phyloP scores from a whole-genome alignment of 2,113 vertebrate genomes.

The Tragelaphus scriptus region DNA sequence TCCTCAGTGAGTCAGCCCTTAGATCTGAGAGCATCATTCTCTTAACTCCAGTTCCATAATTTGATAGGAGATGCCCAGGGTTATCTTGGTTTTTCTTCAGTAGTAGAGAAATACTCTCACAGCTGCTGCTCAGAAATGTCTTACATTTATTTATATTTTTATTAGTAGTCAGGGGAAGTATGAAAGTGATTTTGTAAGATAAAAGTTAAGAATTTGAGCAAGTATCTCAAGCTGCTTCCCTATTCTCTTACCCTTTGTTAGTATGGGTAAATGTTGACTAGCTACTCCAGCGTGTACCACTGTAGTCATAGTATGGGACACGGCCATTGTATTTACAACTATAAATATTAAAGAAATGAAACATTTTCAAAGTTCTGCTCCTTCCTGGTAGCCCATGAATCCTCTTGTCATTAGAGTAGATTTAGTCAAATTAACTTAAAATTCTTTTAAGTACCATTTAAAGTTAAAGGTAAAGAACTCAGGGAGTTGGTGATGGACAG shows the following conservation, averaged over 20 bases:
- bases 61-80: background rate
- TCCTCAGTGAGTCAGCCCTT: background rate
- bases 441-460: background rate
- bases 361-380: background rate
- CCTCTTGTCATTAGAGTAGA: background rate
- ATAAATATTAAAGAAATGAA: background rate
- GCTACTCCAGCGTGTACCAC: background rate
- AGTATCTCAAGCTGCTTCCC: background rate
- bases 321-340: background rate
- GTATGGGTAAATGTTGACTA: background rate
- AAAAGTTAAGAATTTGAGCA: background rate
- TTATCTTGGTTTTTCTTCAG: background rate
- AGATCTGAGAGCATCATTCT: background rate
- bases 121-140: background rate
- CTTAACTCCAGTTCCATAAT: background rate
- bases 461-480: background rate
- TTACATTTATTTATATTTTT: background rate
- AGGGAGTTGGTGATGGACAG: background rate
- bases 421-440: slow-evolving; percentile 17
- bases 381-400: background rate
- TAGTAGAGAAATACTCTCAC: background rate
- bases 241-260: background rate
- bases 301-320: background rate
- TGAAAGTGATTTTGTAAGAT: background rate
- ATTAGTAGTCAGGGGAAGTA: background rate